Percentiles rank a stretch among this genome's conserved stretches.
Conservation (phyloP, 2,113 vertebrate species). For the Amphilophus citrinellus region DNA sequence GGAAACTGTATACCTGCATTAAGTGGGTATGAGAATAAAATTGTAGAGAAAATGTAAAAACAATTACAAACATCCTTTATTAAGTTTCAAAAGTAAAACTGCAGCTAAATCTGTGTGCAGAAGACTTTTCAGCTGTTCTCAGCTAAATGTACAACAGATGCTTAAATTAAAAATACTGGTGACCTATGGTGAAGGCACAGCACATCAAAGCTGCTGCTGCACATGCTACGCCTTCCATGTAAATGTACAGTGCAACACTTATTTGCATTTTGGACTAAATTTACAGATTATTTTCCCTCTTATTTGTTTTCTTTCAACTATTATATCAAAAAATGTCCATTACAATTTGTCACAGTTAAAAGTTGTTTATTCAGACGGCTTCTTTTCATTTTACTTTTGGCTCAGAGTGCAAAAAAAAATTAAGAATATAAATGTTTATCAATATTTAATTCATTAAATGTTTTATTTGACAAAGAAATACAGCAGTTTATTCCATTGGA, state of each 20-base stretch:
- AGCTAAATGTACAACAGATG: background rate
- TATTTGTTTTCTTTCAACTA: background rate
- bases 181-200: background rate
- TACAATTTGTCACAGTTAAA: background rate
- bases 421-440: background rate
- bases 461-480: background rate
- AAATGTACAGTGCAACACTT: background rate
- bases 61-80: background rate
- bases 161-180: background rate
- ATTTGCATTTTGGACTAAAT: background rate
- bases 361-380: background rate
- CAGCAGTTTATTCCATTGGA: background rate
- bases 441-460: background rate
- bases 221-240: background rate
- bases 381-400: background rate
- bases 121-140: background rate
- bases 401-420: background rate
- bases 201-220: background rate
- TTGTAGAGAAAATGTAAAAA: rapidly evolving
- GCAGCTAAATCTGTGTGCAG: background rate
- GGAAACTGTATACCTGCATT: too few relatives aligned
- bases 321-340: background rate
- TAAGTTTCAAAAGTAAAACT: slow-evolving; percentile 6
- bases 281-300: too few relatives aligned
- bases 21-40: background rate